Conservation (phyloP, 2,888 invertebrate species). For the Acleris cristana region DNA sequence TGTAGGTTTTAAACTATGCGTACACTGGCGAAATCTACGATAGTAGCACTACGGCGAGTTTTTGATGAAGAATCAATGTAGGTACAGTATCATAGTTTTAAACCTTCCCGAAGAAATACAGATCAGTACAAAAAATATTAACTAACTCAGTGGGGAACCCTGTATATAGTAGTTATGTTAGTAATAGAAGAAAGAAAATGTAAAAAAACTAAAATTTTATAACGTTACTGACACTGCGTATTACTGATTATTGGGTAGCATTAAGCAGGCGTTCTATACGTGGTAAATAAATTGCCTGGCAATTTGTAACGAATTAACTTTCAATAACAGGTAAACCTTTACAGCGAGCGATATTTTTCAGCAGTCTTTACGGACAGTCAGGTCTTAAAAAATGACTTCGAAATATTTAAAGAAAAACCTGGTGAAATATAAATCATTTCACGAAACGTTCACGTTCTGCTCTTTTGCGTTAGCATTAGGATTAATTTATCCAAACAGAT, state of each 20-base stretch:
- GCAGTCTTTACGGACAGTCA: background rate
- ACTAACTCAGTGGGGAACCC: too few species aligned
- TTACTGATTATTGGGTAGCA: slow-evolving; percentile 8
- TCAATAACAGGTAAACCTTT: slow-evolving; percentile 8
- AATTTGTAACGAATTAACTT: slow-evolving; percentile 13
- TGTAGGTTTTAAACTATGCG: background rate
- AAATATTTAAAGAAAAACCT: slow-evolving; percentile 33
- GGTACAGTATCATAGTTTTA: too few species aligned
- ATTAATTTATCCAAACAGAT: slow-evolving; percentile 62
- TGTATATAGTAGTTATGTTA: too few species aligned
- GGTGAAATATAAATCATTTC: slow-evolving; percentile 56
- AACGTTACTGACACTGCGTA: slow-evolving; percentile 11
- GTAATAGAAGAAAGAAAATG: background rate
- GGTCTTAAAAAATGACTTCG: slow-evolving; percentile 16
- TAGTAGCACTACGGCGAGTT: too few species aligned
- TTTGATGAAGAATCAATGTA: too few species aligned
- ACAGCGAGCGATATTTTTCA: background rate
- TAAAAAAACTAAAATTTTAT: background rate
- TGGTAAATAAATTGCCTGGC: slow-evolving; percentile 11
- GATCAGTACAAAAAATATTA: too few species aligned
- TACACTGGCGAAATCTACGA: too few species aligned
- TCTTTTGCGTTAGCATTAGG: slow-evolving; percentile 60
- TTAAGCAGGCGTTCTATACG: slow-evolving; percentile 5
- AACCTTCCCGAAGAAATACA: too few species aligned
- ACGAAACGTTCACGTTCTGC: slow-evolving; percentile 61